Conservation (phyloP, 2,888 invertebrate genomes). For the Gryllus longicercus region DNA sequence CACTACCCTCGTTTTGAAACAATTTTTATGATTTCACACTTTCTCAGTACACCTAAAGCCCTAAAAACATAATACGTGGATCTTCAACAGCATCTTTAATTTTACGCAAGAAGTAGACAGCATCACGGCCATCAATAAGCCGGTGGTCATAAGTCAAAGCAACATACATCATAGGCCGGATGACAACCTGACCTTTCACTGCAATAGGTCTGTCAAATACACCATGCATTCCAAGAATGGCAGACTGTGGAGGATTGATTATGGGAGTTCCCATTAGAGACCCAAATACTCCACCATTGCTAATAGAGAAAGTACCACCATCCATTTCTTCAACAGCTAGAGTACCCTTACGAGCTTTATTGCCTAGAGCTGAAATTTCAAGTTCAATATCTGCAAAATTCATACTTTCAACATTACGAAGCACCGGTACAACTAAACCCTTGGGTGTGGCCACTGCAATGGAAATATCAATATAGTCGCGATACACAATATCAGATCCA, state of each 20-base stretch:
- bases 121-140: conserved; percentile 97
- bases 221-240: conserved; percentile 98
- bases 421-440: conserved; percentile 94
- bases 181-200: conserved; percentile 91
- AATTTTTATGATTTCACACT: too few relatives aligned
- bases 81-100: conserved; percentile 97
- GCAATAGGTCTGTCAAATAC: conserved; percentile 94
- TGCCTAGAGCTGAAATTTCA: conserved; percentile 80
- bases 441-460: conserved; percentile 98
- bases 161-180: conserved; percentile 99
- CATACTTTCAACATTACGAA: conserved; percentile 91
- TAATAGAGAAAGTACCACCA: conserved; percentile 98
- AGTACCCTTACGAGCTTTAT: conserved; percentile 76
- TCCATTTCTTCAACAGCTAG: conserved; percentile 99
- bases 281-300: conserved; percentile 98
- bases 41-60: conserved; percentile 62
- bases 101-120: conserved; percentile 93
- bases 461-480: conserved; percentile 97
- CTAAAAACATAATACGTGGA: conserved; percentile 88
- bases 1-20: too few relatives aligned
- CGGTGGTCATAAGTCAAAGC: conserved; percentile 99
- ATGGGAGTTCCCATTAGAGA: conserved; percentile 97
- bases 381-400: conserved; percentile 95
- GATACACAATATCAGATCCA: conserved; percentile 73
- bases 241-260: conserved; percentile 98